Conservation (phyloP, 2,888 invertebrate genomes). For the Clepsis dumicolana region DNA sequence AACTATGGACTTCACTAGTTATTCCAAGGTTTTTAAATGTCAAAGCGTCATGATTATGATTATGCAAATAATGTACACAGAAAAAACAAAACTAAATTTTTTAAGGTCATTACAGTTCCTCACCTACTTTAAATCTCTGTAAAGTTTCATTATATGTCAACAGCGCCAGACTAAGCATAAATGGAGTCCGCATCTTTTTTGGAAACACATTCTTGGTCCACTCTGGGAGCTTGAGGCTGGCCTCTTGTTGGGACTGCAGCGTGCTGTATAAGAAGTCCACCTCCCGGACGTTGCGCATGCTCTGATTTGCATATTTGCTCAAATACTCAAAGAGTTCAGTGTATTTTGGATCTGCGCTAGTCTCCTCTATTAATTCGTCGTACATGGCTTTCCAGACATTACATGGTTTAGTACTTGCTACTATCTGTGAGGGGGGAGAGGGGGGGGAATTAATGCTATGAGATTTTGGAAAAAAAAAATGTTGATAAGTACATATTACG, state of each 20-base stretch:
- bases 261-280: constrained; percentile 91
- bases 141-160: constrained; percentile 90
- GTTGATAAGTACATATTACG: too few relatives aligned
- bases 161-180: constrained; percentile 89
- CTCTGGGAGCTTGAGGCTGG: constrained; percentile 89
- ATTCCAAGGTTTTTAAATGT: not conserved
- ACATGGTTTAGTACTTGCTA: constrained; percentile 76
- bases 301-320: constrained; percentile 80
- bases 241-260: constrained; percentile 87
- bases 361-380: constrained; percentile 78
- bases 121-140: constrained; percentile 91
- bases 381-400: constrained; percentile 74
- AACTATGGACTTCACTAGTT: not conserved
- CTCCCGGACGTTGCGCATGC: constrained; percentile 85
- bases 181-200: constrained; percentile 88
- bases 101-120: constrained; percentile 44
- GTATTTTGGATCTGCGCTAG: constrained; percentile 82
- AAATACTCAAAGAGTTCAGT: constrained; percentile 88
- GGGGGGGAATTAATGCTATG: constrained; percentile 28
- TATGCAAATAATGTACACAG: too few relatives aligned
- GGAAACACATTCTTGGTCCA: constrained; percentile 91
- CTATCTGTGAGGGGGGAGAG: constrained; percentile 63
- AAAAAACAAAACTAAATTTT: not conserved
- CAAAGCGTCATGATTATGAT: too few relatives aligned
- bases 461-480: too few relatives aligned